phyloP scores from a whole-genome alignment of 2,113 vertebrate species.

The Pipa parva region DNA sequence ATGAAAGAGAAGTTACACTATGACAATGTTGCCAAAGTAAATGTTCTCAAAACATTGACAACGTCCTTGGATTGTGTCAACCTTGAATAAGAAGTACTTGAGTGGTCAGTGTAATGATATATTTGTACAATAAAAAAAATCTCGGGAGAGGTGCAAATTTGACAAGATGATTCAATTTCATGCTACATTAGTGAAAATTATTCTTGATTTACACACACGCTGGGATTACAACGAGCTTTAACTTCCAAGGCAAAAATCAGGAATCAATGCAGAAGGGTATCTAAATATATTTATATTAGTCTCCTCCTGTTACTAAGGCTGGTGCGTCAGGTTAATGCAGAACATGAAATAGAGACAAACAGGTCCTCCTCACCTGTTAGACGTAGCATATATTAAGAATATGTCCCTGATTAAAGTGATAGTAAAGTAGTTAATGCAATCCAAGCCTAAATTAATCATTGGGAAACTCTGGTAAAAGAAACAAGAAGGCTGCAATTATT shows the following conservation, averaged over 20 bases:
- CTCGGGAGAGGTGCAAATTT: slow-evolving; percentile 44
- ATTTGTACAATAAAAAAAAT: slow-evolving; percentile 39
- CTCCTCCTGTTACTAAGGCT: too few species aligned
- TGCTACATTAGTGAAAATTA: slow-evolving; percentile 50
- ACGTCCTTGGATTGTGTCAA: neutral
- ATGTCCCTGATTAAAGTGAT: too few species aligned
- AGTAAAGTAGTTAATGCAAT: too few species aligned
- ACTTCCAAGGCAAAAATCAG: slow-evolving; percentile 43
- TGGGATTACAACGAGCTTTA: slow-evolving; percentile 43
- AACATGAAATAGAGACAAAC: too few species aligned
- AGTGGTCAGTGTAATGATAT: slow-evolving; percentile 26
- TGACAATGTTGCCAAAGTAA: neutral
- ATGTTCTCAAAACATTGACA: neutral
- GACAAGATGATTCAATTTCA: slow-evolving; percentile 53
- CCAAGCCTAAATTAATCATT: too few species aligned
- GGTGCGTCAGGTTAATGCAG: too few species aligned
- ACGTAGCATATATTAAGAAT: too few species aligned
- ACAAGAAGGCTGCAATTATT: too few species aligned
- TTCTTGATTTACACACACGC: slow-evolving; percentile 46
- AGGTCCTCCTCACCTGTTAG: too few species aligned
- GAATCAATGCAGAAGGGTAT: slow-evolving; percentile 32
- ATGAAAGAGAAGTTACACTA: too few species aligned
- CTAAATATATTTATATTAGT: slow-evolving; percentile 39
- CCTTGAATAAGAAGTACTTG: neutral
- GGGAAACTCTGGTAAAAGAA: too few species aligned